These are phyloP conservation scores for Drosophila anomalata DNA, from an alignment of 2,888 invertebrate genomes.

Conservation along the genomic window DNA sequence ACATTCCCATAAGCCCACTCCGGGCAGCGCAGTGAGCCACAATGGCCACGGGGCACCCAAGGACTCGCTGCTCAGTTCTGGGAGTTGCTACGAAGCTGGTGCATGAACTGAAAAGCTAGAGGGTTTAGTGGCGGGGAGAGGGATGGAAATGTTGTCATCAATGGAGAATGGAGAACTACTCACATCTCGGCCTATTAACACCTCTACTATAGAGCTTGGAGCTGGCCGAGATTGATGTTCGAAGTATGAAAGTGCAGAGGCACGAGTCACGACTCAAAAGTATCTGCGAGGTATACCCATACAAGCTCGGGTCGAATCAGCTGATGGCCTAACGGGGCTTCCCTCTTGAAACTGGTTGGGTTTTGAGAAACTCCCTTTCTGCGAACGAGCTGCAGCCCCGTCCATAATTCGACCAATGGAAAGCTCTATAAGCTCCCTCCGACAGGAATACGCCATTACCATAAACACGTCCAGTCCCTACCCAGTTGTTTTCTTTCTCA, in stretches of 20 bases:
- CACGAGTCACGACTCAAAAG: not conserved
- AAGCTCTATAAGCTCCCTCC: not conserved
- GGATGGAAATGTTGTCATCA: not conserved
- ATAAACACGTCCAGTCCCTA: not conserved
- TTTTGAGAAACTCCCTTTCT: slow-evolving; percentile 15
- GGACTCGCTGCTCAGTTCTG: not conserved
- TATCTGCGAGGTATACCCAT: not conserved
- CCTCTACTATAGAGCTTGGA: not conserved
- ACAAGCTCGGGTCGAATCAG: slow-evolving; percentile 9
- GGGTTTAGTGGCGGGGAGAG: not conserved
- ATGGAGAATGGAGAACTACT: not conserved
- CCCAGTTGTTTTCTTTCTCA: slow-evolving; percentile 1
- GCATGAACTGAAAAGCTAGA: too few species aligned
- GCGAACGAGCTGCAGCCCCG: not conserved
- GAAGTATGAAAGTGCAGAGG: slow-evolving; percentile 1
- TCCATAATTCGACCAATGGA: too few species aligned
- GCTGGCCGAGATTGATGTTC: slow-evolving; percentile 4
- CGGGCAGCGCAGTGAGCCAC: slow-evolving; percentile 51
- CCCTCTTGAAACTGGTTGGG: slow-evolving; percentile 29
- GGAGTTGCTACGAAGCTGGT: too few species aligned
- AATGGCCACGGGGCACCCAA: slow-evolving; percentile 57
- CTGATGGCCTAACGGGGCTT: slow-evolving; percentile 30
- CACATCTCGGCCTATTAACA: not conserved
- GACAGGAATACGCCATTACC: not conserved
- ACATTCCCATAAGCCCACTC: slow-evolving; percentile 60